Conservation (phyloP, 2,113 vertebrate genomes). For the Aegithalos caudatus region DNA sequence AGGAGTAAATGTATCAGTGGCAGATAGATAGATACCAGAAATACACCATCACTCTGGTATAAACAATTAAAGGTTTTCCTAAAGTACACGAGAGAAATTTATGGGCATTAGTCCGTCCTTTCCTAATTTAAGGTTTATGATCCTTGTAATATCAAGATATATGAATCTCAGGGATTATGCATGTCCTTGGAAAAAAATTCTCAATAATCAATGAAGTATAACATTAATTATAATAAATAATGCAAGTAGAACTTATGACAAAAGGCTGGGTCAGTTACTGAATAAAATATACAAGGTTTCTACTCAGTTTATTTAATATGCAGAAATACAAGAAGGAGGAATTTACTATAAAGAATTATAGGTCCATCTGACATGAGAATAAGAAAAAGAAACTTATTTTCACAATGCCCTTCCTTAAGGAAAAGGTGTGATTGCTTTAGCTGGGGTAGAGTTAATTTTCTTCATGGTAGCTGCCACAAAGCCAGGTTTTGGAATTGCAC, state of each 20-base stretch:
- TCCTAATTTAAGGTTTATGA: slow-evolving; percentile 76
- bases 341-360: not conserved
- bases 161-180: slow-evolving; percentile 65
- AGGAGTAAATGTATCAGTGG: not conserved
- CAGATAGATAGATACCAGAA: not conserved
- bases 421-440: not conserved
- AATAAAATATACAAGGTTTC: slow-evolving; percentile 24
- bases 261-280: not conserved
- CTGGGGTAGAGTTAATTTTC: not conserved
- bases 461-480: not conserved
- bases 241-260: not conserved
- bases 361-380: not conserved
- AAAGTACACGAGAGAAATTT: slow-evolving; percentile 47
- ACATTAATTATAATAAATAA: slow-evolving; percentile 71
- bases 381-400: not conserved
- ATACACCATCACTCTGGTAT: not conserved
- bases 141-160: slow-evolving; percentile 72
- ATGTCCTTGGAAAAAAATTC: slow-evolving; percentile 64
- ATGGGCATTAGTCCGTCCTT: slow-evolving; percentile 37
- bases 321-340: not conserved
- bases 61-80: slow-evolving; percentile 9
- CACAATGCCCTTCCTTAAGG: not conserved
- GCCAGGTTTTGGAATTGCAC: not conserved
- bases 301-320: not conserved
- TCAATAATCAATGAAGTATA: slow-evolving; percentile 63